A percentile compares a stretch with the other conserved stretches of the same genome.
These are phyloP conservation scores for Carposina sasakii DNA, from an alignment of 1,140 invertebrate genomes.

Conservation along the genomic window DNA sequence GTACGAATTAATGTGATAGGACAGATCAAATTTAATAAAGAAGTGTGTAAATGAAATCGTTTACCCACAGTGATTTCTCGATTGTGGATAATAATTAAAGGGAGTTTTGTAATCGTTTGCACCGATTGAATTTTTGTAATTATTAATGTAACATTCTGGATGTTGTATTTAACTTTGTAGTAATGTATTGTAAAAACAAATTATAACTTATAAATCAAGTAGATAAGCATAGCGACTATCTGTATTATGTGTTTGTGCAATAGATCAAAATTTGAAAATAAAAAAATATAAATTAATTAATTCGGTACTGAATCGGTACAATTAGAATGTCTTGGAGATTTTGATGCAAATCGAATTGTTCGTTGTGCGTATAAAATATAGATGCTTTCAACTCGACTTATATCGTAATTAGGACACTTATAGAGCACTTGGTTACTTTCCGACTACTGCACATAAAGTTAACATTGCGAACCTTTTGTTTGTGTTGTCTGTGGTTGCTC, in stretches of 20 bases:
- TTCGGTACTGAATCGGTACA: constrained; percentile 18
- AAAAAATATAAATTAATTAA: constrained; percentile 39
- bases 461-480: constrained; percentile 32
- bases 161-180: constrained; percentile 66
- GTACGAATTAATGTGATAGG: constrained; percentile 59
- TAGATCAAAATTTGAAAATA: constrained; percentile 48
- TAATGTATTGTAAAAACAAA: constrained; percentile 61
- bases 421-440: constrained; percentile 56
- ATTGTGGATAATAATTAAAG: constrained; percentile 40
- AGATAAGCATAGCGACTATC: constrained; percentile 49
- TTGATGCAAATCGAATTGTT: constrained; percentile 46
- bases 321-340: constrained; percentile 38
- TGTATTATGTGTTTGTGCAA: constrained; percentile 66
- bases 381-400: constrained; percentile 60
- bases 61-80: constrained; percentile 45
- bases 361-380: constrained; percentile 51
- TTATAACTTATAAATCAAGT: constrained; percentile 59
- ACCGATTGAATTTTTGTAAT: constrained; percentile 67
- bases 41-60: constrained; percentile 48
- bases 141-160: constrained; percentile 65
- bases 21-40: constrained; percentile 41
- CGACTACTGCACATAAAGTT: constrained; percentile 53
- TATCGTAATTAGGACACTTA: constrained; percentile 57
- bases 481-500: constrained; percentile 52
- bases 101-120: constrained; percentile 66